phyloP scores from a whole-genome alignment of 1,140 invertebrate species.

The Lucilia cuprina region DNA sequence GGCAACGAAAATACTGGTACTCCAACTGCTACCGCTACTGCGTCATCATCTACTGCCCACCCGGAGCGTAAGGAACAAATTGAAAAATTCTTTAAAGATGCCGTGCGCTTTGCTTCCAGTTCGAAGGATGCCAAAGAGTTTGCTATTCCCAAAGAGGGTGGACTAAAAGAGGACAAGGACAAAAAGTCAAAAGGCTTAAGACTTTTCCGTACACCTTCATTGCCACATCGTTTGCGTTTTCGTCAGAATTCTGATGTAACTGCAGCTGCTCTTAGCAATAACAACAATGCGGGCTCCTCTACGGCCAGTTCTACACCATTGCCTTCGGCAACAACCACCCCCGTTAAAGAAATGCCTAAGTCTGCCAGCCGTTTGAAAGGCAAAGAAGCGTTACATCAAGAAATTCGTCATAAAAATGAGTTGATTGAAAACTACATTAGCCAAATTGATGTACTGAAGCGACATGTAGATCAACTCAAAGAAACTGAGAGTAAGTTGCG shows the following conservation, averaged over 20 bases:
- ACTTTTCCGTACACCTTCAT: slow-evolving; percentile 57
- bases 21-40: slow-evolving; percentile 40
- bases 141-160: slow-evolving; percentile 48
- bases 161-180: slow-evolving; percentile 55
- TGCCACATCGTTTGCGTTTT: slow-evolving; percentile 59
- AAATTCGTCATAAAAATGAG: slow-evolving; percentile 60
- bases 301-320: slow-evolving; percentile 56
- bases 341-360: slow-evolving; percentile 55
- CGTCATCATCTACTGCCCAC: slow-evolving; percentile 30
- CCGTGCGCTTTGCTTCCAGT: slow-evolving; percentile 54
- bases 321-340: slow-evolving; percentile 55
- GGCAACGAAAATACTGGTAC: slow-evolving; percentile 38
- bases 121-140: slow-evolving; percentile 59
- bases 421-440: slow-evolving; percentile 56
- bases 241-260: slow-evolving; percentile 48
- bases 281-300: slow-evolving; percentile 41
- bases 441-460: slow-evolving; percentile 55
- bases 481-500: slow-evolving; percentile 53
- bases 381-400: slow-evolving; percentile 59
- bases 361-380: slow-evolving; percentile 55
- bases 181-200: slow-evolving; percentile 58
- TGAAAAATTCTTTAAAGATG: slow-evolving; percentile 61
- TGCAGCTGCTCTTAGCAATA: slow-evolving; percentile 1
- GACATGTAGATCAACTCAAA: slow-evolving; percentile 57
- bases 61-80: slow-evolving; percentile 59